Evolutionary conservation across 2,113 vertebrate species (phyloP).

Genomic region (Etia nguti): DNA sequence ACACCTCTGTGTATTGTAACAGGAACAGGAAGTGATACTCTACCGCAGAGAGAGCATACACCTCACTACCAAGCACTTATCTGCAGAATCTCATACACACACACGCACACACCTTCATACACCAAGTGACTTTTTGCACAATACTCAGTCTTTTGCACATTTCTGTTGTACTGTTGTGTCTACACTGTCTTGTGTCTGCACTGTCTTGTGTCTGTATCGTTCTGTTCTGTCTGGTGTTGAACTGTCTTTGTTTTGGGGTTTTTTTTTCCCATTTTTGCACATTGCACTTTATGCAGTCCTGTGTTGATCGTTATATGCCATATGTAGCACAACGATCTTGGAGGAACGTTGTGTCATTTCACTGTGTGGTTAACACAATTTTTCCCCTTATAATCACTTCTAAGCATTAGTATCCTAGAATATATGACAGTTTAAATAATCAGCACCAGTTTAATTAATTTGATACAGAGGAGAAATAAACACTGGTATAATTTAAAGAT

Average conservation of each 20-base stretch:
- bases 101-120: neutral
- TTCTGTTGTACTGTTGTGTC: neutral
- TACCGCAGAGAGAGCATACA: neutral
- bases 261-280: neutral
- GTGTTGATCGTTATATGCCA: neutral
- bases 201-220: neutral
- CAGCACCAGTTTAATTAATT: neutral
- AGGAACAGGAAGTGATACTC: neutral
- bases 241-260: neutral
- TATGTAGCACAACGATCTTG: neutral
- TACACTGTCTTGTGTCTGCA: neutral
- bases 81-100: too few relatives aligned
- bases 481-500: neutral
- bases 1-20: neutral
- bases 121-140: neutral
- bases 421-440: neutral
- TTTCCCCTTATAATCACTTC: neutral
- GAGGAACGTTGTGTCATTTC: neutral
- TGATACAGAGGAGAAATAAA: neutral
- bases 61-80: neutral
- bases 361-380: neutral
- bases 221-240: neutral
- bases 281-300: neutral
- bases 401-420: neutral
- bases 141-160: neutral